Conservation (phyloP, 2,113 vertebrate genomes). For the Typhlomys cinereus region DNA sequence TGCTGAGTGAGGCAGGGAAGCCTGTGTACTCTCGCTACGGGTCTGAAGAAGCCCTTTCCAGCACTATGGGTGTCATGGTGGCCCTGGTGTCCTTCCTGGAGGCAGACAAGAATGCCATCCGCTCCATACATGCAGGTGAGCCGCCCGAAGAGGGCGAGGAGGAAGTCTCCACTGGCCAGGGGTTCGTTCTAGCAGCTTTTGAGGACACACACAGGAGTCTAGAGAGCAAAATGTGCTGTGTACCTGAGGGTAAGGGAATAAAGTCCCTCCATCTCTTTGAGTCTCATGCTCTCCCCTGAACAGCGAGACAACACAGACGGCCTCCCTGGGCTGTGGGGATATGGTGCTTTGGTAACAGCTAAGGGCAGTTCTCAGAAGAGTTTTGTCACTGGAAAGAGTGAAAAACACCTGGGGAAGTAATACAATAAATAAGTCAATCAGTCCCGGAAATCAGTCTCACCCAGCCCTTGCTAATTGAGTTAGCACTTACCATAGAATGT, state of each 20-base stretch:
- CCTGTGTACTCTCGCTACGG: slow-evolving; percentile 97
- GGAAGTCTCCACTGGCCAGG: neutral
- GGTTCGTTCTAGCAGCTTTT: neutral
- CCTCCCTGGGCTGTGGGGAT: neutral
- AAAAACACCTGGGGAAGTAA: neutral
- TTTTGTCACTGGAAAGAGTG: neutral
- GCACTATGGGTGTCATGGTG: slow-evolving; percentile 99
- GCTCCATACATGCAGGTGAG: slow-evolving; percentile 96
- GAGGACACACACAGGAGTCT: neutral
- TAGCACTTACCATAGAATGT: neutral
- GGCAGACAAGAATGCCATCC: slow-evolving; percentile 94
- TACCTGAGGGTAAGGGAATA: neutral
- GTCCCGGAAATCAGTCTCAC: neutral
- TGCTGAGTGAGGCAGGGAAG: slow-evolving; percentile 97
- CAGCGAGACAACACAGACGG: neutral
- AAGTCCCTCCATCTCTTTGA: neutral
- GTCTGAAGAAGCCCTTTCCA: slow-evolving; percentile 97
- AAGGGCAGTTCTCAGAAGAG: neutral
- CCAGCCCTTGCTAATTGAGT: neutral
- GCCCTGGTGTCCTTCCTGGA: slow-evolving; percentile 96
- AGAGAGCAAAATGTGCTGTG: neutral
- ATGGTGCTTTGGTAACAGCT: neutral
- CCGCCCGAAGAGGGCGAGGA: neutral
- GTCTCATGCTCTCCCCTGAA: neutral
- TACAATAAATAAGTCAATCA: neutral